Conservation (phyloP, 2,797 vertebrate genomes). For the Coranthus polyacanthus region DNA sequence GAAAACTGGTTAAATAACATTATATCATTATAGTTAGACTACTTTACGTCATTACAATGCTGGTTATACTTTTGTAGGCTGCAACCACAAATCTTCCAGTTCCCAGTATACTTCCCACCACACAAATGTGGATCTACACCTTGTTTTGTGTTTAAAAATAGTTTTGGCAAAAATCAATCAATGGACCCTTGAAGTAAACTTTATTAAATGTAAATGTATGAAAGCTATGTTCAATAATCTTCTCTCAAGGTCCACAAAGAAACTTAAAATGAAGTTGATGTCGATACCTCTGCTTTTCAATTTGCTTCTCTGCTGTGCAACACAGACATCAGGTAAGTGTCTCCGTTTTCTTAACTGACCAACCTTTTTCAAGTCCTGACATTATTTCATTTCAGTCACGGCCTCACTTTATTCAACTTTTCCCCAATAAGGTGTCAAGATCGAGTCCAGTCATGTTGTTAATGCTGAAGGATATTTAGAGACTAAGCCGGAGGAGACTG, state of each 20-base stretch:
- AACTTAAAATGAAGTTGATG: conserved; percentile 59
- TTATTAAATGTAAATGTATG: too few relatives aligned
- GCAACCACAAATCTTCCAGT: too few relatives aligned
- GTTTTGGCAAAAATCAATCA: neutral
- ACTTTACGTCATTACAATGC: too few relatives aligned
- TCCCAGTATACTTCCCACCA: too few relatives aligned
- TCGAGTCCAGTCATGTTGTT: conserved; percentile 33
- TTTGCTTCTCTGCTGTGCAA: conserved; percentile 52
- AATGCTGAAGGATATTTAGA: conserved; percentile 52
- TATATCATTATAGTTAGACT: too few relatives aligned
- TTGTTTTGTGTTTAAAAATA: neutral
- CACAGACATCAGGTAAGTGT: conserved; percentile 63
- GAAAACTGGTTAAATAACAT: too few relatives aligned
- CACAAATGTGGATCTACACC: neutral
- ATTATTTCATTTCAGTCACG: neutral
- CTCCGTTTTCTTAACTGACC: neutral
- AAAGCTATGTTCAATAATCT: neutral
- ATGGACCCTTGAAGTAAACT: neutral
- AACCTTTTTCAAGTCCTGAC: neutral
- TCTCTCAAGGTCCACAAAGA: conserved; percentile 30
- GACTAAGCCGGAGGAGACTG: conserved; percentile 37
- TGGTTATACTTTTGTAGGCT: too few relatives aligned
- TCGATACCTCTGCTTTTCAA: conserved; percentile 36
- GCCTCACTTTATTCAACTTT: neutral
- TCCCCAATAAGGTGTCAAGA: conserved; percentile 48